Conservation (phyloP, 2,797 vertebrate species). For the Coracias cyanogaster region DNA sequence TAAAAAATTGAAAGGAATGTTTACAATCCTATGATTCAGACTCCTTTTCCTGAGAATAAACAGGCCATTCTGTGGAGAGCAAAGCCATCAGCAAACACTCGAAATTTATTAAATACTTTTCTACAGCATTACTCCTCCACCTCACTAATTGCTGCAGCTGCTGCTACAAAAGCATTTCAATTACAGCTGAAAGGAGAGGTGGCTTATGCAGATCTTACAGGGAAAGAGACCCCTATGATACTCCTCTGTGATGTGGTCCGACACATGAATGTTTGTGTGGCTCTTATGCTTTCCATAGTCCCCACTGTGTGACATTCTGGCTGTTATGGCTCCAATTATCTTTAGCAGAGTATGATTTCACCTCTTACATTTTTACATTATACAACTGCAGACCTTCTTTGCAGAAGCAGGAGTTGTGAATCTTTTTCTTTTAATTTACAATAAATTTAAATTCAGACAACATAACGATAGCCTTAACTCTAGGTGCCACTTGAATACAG, state of each 20-base stretch:
- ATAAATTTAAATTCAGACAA: not conserved
- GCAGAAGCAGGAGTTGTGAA: not conserved
- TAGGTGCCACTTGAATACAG: not conserved
- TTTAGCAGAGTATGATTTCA: not conserved
- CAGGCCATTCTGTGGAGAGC: constrained; percentile 14
- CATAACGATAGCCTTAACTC: not conserved
- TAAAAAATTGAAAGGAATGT: constrained; percentile 29
- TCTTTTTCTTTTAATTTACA: not conserved
- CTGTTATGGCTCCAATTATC: not conserved
- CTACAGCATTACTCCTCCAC: not conserved
- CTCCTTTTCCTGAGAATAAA: constrained; percentile 43
- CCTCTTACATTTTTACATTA: not conserved
- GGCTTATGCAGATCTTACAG: not conserved
- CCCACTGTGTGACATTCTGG: not conserved
- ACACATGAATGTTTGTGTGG: not conserved
- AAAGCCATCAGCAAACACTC: constrained; percentile 45
- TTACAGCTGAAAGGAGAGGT: constrained; percentile 24
- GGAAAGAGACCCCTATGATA: not conserved
- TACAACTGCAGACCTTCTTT: not conserved
- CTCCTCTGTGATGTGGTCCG: not conserved
- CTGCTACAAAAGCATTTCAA: constrained; percentile 14
- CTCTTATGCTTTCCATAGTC: not conserved
- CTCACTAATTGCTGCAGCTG: constrained; percentile 49
- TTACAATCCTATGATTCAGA: constrained; percentile 33
- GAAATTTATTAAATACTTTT: constrained; percentile 61